These are phyloP conservation scores for Hypothenemus hampei DNA, from an alignment of 1,140 invertebrate species.

Conservation along the genomic window DNA sequence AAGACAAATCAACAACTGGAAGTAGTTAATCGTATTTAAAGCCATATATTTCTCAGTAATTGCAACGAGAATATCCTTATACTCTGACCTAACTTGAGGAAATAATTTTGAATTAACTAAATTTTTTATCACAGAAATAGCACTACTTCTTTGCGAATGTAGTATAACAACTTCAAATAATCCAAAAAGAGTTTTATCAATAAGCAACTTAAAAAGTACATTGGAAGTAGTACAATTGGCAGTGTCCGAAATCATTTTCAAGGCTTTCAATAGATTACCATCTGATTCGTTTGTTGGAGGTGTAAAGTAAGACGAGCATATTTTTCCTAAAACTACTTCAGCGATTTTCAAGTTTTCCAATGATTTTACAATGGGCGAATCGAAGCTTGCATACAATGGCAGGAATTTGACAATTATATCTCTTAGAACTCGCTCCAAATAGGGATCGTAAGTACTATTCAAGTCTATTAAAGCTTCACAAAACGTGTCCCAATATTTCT, in stretches of 20 bases:
- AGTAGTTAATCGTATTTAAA: conserved; percentile 39
- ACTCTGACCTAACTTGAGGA: conserved; percentile 24
- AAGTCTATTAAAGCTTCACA: conserved; percentile 35
- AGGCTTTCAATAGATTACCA: conserved; percentile 35
- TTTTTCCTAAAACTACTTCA: conserved; percentile 35
- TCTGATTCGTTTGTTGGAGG: conserved; percentile 33
- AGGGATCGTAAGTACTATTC: conserved; percentile 33
- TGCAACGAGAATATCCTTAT: conserved; percentile 23
- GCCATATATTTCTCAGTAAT: conserved; percentile 40
- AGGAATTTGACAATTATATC: conserved; percentile 40
- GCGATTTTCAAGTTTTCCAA: conserved; percentile 21
- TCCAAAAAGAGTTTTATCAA: conserved; percentile 33
- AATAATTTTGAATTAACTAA: conserved; percentile 30
- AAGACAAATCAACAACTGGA: conserved; percentile 36
- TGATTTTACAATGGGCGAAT: conserved; percentile 35
- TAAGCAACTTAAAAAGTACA: conserved; percentile 23
- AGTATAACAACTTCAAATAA: conserved; percentile 40
- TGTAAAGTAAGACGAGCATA: conserved; percentile 35
- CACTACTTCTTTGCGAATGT: conserved; percentile 33
- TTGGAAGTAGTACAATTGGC: conserved; percentile 27
- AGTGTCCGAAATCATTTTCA: conserved; percentile 35
- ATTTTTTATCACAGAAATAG: conserved; percentile 30
- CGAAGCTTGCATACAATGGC: conserved; percentile 34
- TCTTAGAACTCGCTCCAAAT: conserved; percentile 36
- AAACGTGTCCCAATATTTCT: conserved; percentile 40